These are phyloP conservation scores for Brienomyrus brachyistius DNA, from an alignment of 2,113 vertebrate species.

Conservation along the genomic window DNA sequence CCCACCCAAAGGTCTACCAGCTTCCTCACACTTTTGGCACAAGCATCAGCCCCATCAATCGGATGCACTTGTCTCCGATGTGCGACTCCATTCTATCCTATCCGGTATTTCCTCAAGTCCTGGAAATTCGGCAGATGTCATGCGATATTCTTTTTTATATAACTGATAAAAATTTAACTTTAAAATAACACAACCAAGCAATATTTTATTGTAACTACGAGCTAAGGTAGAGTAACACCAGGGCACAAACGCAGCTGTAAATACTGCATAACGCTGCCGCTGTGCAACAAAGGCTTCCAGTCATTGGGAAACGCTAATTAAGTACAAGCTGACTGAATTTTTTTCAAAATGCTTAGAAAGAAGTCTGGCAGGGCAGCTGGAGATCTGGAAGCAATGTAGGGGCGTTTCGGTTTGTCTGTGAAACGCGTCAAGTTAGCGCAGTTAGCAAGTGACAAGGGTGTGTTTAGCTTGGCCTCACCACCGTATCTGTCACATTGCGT, in stretches of 20 bases:
- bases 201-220: neutral
- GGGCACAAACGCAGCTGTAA: neutral
- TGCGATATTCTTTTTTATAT: neutral
- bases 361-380: neutral
- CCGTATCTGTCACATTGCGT: neutral
- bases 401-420: neutral
- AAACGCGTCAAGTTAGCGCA: constrained; percentile 2
- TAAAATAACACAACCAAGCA: neutral
- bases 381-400: constrained; percentile 13
- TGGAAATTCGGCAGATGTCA: neutral
- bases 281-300: neutral
- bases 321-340: neutral
- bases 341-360: neutral
- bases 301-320: constrained; percentile 16
- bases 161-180: neutral
- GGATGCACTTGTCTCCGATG: neutral
- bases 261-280: neutral
- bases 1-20: neutral
- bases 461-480: neutral
- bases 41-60: neutral
- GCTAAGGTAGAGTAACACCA: neutral
- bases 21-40: neutral
- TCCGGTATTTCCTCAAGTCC: neutral
- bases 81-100: neutral
- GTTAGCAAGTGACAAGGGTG: neutral